Conservation (phyloP, 2,113 vertebrate genomes). For the Equus przewalskii region DNA sequence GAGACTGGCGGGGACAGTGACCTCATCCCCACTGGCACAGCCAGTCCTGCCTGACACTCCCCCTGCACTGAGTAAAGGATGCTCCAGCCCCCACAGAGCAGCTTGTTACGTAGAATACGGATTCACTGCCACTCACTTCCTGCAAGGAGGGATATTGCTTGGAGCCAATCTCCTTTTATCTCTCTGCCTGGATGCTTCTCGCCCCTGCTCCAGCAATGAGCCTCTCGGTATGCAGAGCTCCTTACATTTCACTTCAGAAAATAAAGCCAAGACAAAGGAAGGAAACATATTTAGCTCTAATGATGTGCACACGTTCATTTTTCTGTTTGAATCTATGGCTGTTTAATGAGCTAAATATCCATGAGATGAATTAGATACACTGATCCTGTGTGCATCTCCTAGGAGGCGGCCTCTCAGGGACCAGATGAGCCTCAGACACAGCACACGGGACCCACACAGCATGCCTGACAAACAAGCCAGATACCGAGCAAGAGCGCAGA, state of each 20-base stretch:
- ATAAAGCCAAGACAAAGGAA: constrained; percentile 70
- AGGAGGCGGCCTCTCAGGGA: not conserved
- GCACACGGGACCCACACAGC: not conserved
- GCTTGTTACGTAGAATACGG: constrained; percentile 53
- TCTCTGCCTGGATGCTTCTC: constrained; percentile 66
- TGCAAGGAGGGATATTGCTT: not conserved
- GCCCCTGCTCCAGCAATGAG: constrained; percentile 29
- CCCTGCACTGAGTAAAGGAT: not conserved
- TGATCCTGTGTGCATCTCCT: not conserved
- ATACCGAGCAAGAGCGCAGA: not conserved
- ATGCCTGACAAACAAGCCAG: not conserved
- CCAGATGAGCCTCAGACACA: not conserved
- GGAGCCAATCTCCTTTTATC: constrained; percentile 49
- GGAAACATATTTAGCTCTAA: constrained; percentile 71
- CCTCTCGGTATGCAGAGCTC: constrained; percentile 47
- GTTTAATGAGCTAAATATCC: constrained; percentile 74
- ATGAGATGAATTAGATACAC: constrained; percentile 30
- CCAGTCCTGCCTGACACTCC: not conserved
- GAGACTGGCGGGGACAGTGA: not conserved
- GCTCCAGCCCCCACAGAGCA: not conserved
- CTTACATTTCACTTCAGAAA: constrained; percentile 51
- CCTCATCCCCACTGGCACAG: not conserved
- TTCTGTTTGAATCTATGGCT: constrained; percentile 50
- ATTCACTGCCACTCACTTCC: not conserved
- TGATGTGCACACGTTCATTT: constrained; percentile 65